Percentiles rank a stretch among this genome's conserved stretches.
Evolutionary conservation across 1,140 invertebrate species (phyloP).

Genomic region (Cryptotermes secundus): DNA sequence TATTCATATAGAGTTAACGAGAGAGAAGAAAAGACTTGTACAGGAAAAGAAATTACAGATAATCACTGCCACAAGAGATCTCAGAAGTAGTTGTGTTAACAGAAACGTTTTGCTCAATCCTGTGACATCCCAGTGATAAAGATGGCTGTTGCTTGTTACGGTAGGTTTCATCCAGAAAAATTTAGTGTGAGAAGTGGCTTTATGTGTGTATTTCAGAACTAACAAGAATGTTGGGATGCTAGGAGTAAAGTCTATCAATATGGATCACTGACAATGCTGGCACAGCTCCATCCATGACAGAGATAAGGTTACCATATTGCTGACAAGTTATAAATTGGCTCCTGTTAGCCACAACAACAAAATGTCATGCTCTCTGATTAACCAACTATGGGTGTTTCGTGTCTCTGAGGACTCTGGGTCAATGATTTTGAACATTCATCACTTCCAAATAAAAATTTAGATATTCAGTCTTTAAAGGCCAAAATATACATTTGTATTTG

Average conservation of each 20-base stretch:
- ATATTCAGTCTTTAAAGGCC: too few relatives aligned
- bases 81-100: background rate
- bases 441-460: too few relatives aligned
- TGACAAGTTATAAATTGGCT: too few relatives aligned
- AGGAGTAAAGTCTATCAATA: background rate
- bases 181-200: background rate
- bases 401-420: too few relatives aligned
- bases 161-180: conserved; percentile 40
- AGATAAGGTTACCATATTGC: too few relatives aligned
- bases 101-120: background rate
- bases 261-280: background rate
- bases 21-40: background rate
- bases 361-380: too few relatives aligned
- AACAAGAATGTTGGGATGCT: too few relatives aligned
- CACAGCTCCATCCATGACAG: background rate
- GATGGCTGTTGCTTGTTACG: conserved; percentile 48
- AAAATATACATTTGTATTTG: too few relatives aligned
- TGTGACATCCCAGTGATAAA: background rate
- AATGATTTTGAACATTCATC: too few relatives aligned
- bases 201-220: background rate
- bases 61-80: background rate
- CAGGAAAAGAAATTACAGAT: background rate
- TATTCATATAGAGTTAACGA: background rate
- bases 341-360: too few relatives aligned
- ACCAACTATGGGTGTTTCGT: too few relatives aligned